Evolutionary conservation across 2,888 invertebrate species (phyloP), one percentile per base, ranked within the genome.

Genomic region (Hoplodrina ambigua): DNA sequence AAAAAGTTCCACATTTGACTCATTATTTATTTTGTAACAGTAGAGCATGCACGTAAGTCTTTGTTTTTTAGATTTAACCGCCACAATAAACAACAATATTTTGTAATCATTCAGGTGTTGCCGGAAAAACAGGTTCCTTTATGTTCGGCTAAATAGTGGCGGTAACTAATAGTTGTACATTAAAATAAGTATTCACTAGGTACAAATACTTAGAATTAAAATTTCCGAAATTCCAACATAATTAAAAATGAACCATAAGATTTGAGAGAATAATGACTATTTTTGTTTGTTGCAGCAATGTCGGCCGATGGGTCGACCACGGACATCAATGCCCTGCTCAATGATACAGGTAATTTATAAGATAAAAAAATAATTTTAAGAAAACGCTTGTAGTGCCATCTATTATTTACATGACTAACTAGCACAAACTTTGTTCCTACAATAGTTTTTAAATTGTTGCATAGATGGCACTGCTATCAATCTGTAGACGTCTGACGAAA

Each of bases 291-390:
- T 97, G 69, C 95, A 97, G 97, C 96, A 87, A 96, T 96, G 96
- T 96, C 97, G 94, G 96, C 96, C 91, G 96, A 96, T 93, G 96
- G 96, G 92, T 96, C 96, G 93, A 96, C 96, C 90, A 96, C 96
- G 90, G 97, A 97, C 87, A 96, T 96, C 90, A 96, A 96, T 90
- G 96, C 96, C 81, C 92, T 96, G 83, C 96, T 97, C 93, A 97
- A 97, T 91, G 97, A 97, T 89, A 97, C 97, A 82, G 97, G 97
- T 97, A 88, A 94, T 30, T 19, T 37, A 30, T 25, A 10, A 44
- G 20, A 30, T 17, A 44, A 54, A 4, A n/a, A 1, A 4, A 59
- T 11, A 0, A 41, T 46, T 46, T 30, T 0, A 19, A 94, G 4
- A 17, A 46, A 46, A 33, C 20, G n/a, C 4, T 50, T 58, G 50